Conservation (phyloP, 2,888 invertebrate genomes). For the Cephus spinipes region DNA sequence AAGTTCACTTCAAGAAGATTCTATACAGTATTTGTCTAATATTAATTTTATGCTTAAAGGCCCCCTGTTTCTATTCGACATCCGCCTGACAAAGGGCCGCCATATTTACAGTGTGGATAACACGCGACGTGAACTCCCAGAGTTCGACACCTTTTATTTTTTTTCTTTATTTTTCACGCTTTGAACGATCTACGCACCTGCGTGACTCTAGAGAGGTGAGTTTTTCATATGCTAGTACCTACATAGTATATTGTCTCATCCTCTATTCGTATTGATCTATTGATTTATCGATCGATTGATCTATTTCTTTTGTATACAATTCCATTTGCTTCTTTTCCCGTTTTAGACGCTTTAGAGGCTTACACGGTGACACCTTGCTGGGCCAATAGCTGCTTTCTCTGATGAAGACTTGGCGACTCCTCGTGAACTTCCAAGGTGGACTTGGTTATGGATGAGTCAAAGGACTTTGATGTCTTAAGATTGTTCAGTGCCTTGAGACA, state of each 20-base stretch:
- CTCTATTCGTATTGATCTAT: not conserved
- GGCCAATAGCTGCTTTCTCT: conserved; percentile 60
- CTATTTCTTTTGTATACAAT: not conserved
- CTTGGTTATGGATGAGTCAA: conserved; percentile 36
- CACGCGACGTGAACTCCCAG: not conserved
- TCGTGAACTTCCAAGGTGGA: conserved; percentile 45
- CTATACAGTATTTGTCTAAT: not conserved
- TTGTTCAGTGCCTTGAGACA: conserved; percentile 53
- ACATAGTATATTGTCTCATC: not conserved
- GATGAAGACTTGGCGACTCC: conserved; percentile 62
- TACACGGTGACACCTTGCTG: conserved; percentile 62
- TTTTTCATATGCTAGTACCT: not conserved
- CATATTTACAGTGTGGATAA: not conserved
- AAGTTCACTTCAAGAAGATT: not conserved
- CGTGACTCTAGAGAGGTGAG: not conserved
- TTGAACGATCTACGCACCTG: not conserved
- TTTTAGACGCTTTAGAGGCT: conserved; percentile 9
- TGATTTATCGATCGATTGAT: not conserved
- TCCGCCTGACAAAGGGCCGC: not conserved
- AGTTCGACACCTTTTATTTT: not conserved
- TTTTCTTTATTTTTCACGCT: not conserved
- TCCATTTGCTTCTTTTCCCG: not conserved
- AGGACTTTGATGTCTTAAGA: conserved; percentile 50
- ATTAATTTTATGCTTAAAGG: not conserved
- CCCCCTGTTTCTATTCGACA: not conserved